Base-by-base conservation (phyloP, 2,797 vertebrate genomes). In the Babyrousa celebensis region DNA sequence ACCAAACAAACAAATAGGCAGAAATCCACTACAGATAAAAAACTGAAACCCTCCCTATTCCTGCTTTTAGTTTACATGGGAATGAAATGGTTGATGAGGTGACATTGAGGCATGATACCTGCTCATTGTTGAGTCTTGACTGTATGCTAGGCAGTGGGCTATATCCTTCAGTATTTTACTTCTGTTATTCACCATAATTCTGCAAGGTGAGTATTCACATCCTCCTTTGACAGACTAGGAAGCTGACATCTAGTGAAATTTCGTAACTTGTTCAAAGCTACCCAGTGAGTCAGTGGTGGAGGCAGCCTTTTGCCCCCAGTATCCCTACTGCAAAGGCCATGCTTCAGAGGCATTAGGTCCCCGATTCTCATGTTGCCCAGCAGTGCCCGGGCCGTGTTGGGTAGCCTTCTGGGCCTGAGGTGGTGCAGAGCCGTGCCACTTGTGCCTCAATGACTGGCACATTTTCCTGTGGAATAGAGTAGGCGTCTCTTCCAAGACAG, bases 111-210 rank as follows among this genome's bases (percentile, higher is more conserved):
- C 23, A 10, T 20, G n/a, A 68, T 40, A 36, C 75, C 91, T 62
- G 11, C 74, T 68, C 5, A 58, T 85, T 40, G 60, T 5, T 4
- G 48, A 80, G 23, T 79, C 63, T 85, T 79, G 83, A 52, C n/a
- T 48, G 4, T 21, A 11, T 16, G 62, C 48, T 72, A 40, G 23
- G 20, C 58, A 18, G 20, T 17, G 60, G 75, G 40, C 72, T 79
- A 0, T 32, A 6, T 67, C 32, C 52, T 83, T 93, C 10, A 75
- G 48, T 79, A 12, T 91, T 77, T 86, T 80, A 36, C 71, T 93
- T 91, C 88, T 84, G 60, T 71, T 95, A 32, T 68, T 78, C 92
- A 93, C 7, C 60, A 7, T 91, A 67, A 89, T 32, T 63, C 17
- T 86, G 5, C 4, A 65, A 67, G 43, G 78, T 62, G 67, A 88